A percentile compares a stretch with the other conserved stretches of the same genome.
These are phyloP conservation scores for Saccopteryx leptura DNA, from an alignment of 2,113 vertebrate genomes.

Conservation along the genomic window DNA sequence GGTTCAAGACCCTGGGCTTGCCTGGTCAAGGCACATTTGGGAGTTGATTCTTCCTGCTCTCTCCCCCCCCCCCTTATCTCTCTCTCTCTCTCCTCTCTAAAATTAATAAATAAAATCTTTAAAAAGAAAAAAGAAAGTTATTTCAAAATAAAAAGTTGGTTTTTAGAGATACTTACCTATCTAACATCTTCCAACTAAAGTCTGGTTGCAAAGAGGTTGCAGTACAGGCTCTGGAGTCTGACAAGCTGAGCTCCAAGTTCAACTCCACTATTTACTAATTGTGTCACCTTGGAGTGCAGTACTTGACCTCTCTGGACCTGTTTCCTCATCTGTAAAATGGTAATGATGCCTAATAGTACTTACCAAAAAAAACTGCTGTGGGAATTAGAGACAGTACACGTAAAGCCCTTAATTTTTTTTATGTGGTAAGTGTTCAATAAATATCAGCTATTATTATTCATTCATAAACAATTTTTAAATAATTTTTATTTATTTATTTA, in stretches of 20 bases:
- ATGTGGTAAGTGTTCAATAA: background rate
- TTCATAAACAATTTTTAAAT: background rate
- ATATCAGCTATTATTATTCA: background rate
- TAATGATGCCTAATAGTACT: background rate
- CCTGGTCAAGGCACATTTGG: too few species aligned
- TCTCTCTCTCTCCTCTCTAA: too few species aligned
- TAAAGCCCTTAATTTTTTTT: background rate
- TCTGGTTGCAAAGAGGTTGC: background rate
- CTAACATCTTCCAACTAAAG: background rate
- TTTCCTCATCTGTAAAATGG: constrained; percentile 18
- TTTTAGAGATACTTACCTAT: background rate
- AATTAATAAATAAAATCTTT: too few species aligned
- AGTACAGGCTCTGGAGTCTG: background rate
- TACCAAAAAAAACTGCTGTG: background rate
- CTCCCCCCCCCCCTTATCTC: too few species aligned
- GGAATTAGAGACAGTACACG: background rate
- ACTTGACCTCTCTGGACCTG: background rate
- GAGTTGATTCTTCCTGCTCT: too few species aligned
- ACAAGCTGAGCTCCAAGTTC: background rate
- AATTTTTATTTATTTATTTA: background rate
- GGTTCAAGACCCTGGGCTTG: too few species aligned
- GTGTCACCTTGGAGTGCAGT: background rate
- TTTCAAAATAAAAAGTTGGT: too few species aligned
- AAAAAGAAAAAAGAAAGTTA: too few species aligned
- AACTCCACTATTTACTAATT: background rate